Percentiles rank a stretch among this genome's conserved stretches.
Evolutionary conservation across 2,113 vertebrate species (phyloP).

Genomic region (Nesogale talazaci): DNA sequence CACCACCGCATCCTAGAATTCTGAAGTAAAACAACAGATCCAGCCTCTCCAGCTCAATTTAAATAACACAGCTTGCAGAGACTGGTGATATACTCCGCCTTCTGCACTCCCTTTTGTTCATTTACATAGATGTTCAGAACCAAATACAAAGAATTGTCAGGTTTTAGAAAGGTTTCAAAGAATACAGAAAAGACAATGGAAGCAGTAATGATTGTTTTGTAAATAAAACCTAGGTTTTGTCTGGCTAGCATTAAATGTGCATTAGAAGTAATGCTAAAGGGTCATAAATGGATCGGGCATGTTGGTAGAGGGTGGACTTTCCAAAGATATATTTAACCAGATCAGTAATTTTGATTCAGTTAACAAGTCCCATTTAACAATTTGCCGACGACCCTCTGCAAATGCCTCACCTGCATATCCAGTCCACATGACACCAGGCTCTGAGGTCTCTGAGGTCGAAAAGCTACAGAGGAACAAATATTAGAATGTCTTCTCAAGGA

Average conservation of each 20-base stretch:
- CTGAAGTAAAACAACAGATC: constrained; percentile 32
- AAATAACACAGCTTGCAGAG: neutral
- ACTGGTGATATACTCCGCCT: neutral
- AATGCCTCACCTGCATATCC: constrained; percentile 96
- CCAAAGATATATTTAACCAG: constrained; percentile 32
- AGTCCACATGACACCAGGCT: constrained; percentile 96
- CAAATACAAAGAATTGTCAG: constrained; percentile 45
- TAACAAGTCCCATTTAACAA: constrained; percentile 50
- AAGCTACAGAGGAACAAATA: constrained; percentile 95
- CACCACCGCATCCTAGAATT: neutral
- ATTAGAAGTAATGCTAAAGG: constrained; percentile 8
- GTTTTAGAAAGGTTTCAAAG: constrained; percentile 38
- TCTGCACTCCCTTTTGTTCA: neutral
- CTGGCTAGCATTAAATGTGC: neutral
- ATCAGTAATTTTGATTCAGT: constrained; percentile 1
- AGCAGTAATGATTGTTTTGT: constrained; percentile 26
- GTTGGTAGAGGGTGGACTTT: constrained; percentile 35
- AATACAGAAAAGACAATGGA: constrained; percentile 30
- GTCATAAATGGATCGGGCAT: constrained; percentile 22
- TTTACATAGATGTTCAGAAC: constrained; percentile 45
- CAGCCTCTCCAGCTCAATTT: neutral
- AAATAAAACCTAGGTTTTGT: constrained; percentile 46
- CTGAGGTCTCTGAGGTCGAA: constrained; percentile 93
- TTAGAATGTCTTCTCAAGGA: constrained; percentile 94
- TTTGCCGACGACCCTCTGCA: constrained; percentile 58